Evolutionary conservation across 2,888 invertebrate genomes (phyloP).

Genomic region (Ectobius pallidus): DNA sequence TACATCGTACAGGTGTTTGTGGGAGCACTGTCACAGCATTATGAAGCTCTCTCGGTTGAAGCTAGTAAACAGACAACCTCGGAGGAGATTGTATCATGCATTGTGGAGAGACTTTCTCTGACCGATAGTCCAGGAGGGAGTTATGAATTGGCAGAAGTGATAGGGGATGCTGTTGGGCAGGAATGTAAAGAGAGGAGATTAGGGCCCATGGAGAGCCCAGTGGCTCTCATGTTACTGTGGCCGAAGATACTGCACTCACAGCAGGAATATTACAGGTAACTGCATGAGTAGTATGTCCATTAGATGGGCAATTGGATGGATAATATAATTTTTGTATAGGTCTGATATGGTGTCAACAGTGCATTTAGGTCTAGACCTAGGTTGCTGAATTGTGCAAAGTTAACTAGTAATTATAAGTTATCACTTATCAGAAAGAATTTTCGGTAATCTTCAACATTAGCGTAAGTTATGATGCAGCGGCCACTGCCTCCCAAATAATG

Average conservation of each 20-base stretch:
- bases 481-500: too few species aligned
- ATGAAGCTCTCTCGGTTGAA: constrained; percentile 88
- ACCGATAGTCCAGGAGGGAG: constrained; percentile 63
- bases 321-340: neutral
- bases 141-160: constrained; percentile 87
- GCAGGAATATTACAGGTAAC: constrained; percentile 58
- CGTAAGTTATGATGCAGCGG: too few species aligned
- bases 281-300: too few species aligned
- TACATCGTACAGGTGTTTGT: constrained; percentile 87
- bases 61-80: constrained; percentile 91
- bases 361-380: too few species aligned
- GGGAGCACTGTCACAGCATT: constrained; percentile 84
- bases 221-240: constrained; percentile 84
- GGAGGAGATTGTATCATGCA: constrained; percentile 89
- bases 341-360: too few species aligned
- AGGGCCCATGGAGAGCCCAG: constrained; percentile 79
- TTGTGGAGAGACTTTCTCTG: constrained; percentile 74
- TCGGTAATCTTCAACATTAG: too few species aligned
- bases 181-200: constrained; percentile 92
- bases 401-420: too few species aligned
- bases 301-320: neutral
- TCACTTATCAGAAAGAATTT: too few species aligned
- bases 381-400: too few species aligned
- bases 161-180: constrained; percentile 83
- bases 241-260: constrained; percentile 64